phyloP scores from a whole-genome alignment of 2,888 invertebrate genomes.

The Sesia bembeciformis region DNA sequence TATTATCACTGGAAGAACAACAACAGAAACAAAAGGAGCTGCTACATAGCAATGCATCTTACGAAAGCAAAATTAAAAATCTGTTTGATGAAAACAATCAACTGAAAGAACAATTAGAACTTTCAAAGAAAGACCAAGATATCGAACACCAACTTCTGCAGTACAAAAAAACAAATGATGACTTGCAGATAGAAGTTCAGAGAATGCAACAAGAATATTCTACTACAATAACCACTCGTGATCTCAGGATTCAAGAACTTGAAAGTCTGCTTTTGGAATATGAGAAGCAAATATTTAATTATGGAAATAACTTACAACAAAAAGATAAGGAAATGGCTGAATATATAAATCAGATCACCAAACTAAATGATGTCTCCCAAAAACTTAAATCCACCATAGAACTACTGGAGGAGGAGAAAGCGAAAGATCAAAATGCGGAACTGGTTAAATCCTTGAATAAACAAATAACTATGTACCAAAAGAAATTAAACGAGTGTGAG shows the following conservation, averaged over 20 bases:
- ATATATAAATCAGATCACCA: constrained; percentile 70
- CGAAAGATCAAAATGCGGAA: constrained; percentile 65
- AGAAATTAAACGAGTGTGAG: constrained; percentile 51
- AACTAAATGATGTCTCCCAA: constrained; percentile 66
- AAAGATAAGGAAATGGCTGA: constrained; percentile 64
- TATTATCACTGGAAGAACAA: constrained; percentile 62
- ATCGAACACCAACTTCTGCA: constrained; percentile 33
- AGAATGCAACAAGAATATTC: constrained; percentile 51
- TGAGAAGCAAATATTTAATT: constrained; percentile 62
- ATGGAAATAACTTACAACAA: constrained; percentile 52
- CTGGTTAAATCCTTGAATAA: constrained; percentile 69
- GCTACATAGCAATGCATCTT: constrained; percentile 32
- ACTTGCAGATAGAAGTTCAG: constrained; percentile 43
- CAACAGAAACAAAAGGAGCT: constrained; percentile 59
- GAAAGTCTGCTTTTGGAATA: constrained; percentile 63
- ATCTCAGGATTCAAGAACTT: constrained; percentile 61
- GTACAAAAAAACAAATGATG: constrained; percentile 35
- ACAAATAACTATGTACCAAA: constrained; percentile 61
- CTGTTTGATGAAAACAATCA: constrained; percentile 53
- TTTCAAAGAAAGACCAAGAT: constrained; percentile 31
- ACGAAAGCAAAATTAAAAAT: constrained; percentile 55
- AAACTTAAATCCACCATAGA: constrained; percentile 67
- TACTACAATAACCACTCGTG: constrained; percentile 44
- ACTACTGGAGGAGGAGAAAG: constrained; percentile 61
- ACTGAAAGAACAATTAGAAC: constrained; percentile 50